phyloP scores from a whole-genome alignment of 2,888 invertebrate genomes.

The Shargacucullia verbasci region DNA sequence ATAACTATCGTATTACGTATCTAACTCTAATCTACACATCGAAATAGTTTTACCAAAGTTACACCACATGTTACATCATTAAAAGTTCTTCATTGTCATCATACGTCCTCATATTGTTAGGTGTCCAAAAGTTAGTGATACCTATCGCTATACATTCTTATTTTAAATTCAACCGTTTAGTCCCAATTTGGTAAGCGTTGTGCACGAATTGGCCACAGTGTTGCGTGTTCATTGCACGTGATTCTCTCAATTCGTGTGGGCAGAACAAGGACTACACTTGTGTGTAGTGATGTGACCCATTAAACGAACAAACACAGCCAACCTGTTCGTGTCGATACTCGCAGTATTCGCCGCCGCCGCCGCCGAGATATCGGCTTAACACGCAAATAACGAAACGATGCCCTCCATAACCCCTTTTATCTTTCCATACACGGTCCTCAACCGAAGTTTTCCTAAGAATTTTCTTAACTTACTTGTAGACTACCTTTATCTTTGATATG shows the following conservation, averaged over 20 bases:
- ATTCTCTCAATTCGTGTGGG: conserved; percentile 61
- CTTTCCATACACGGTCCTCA: conserved; percentile 20
- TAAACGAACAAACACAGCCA: conserved; percentile 56
- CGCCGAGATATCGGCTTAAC: conserved; percentile 20
- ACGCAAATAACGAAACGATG: conserved; percentile 37
- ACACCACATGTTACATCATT: neutral
- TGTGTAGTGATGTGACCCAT: conserved; percentile 59
- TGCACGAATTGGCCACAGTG: conserved; percentile 52
- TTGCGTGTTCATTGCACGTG: conserved; percentile 58
- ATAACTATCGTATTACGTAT: too few relatives aligned
- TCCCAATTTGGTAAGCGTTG: conserved; percentile 47
- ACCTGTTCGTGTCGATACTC: conserved; percentile 54
- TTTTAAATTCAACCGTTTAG: conserved; percentile 50
- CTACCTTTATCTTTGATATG: conserved; percentile 1
- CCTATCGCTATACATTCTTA: conserved; percentile 42
- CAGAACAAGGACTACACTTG: conserved; percentile 57
- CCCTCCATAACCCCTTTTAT: conserved; percentile 44
- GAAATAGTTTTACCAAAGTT: neutral
- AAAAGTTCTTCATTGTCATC: conserved; percentile 3
- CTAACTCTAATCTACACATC: too few relatives aligned
- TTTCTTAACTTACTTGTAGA: conserved; percentile 13
- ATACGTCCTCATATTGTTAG: conserved; percentile 7
- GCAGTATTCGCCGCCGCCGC: conserved; percentile 25
- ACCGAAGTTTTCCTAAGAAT: conserved; percentile 42
- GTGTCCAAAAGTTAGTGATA: conserved; percentile 22